Evolutionary conservation across 2,797 vertebrate genomes (phyloP), one percentile per base, ranked within the genome.

Genomic region (Serranus cabrilla): DNA sequence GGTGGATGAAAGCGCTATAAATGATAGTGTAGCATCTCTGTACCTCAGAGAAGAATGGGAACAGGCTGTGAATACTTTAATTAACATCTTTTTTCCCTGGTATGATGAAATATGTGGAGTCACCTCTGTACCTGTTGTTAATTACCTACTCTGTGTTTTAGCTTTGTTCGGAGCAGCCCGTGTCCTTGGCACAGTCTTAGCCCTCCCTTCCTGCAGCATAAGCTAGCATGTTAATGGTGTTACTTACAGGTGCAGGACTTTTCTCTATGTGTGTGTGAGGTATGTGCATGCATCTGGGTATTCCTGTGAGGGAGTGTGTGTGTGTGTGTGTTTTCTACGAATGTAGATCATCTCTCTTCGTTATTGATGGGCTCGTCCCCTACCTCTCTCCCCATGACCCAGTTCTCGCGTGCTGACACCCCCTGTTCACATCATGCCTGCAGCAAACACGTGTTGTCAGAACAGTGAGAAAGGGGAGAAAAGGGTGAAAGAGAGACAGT

Each of bases 321-420:
- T 18, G 71, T 11, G 58, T 43, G 55, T 52, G 52, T 62, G 20
- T 71, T 61, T 61, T 75, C 64, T 57, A 74, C 21, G 49, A 73
- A 83, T 85, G 80, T 76, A 81, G 75, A 83, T 85, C 86, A 68
- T 90, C 76, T 78, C 74, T 86, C 82, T 85, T 81, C 10, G 66
- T 91, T 87, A 92, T 88, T 85, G 88, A 93, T 91, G 89, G 89
- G 76, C 87, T 87, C 55, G 60, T 88, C 87, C 81, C 59, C 45
- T 83, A 81, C 76, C 61, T 85, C 81, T 81, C 72, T 82, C 73
- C 71, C 86, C 59, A 1, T 93, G 92, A 94, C 93, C 93, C 95
- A 82, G 56, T 93, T 96, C 76, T 83, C 2, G 40, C 80, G 76
- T 21, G 73, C 83, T 86, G 90, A 92, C 86, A 78, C 81, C 87